Base-by-base conservation (phyloP, 2,888 invertebrate genomes). In the Leptothorax acervorum region DNA sequence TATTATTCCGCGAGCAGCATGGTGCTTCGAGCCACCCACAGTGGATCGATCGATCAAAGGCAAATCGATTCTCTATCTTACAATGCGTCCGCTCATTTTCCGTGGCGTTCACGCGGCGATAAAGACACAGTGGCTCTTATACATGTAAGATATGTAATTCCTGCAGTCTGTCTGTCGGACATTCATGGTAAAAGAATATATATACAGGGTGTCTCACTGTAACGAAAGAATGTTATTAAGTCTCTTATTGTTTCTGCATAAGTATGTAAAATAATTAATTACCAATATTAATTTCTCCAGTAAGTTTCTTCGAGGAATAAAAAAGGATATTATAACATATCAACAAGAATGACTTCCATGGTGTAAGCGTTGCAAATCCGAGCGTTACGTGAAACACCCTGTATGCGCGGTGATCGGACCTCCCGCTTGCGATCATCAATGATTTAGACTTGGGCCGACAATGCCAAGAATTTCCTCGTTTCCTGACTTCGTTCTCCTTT, bases 391-490 rank as follows among this genome's bases (percentile, higher is more conserved):
- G 55, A 73, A 79, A 79, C 62, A 62, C 79, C 79, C 28, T 39
- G 71, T 81, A 83, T 71, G n/a, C 66, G 60, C 55, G 74, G 75
- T 85, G 84, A 85, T 89, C 71, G 86, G 90, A 92, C 91, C 91
- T 88, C 90, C 90, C 85, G 88, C 91, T 89, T 86, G 87, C 68
- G 86, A 87, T 87, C 88, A 86, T 86, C 90, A 89, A 91, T 90
- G 88, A 88, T 86, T 78, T 83, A 31, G 84, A 74, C 86, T 82
- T 75, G 82, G 62, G 60, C 79, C 83, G 88, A 91, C 90, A 89
- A 91, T 91, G 85, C 87, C 68, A 87, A 83, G 87, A 88, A 88
- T 87, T 87, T 85, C 85, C 85, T 86, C 83, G 85, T 74, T 85
- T 85, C 51, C 83, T 60, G 68, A 71, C 82, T 71, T 68, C 28